phyloP scores from a whole-genome alignment of 2,888 invertebrate genomes.

The Ornithoptera priamus region DNA sequence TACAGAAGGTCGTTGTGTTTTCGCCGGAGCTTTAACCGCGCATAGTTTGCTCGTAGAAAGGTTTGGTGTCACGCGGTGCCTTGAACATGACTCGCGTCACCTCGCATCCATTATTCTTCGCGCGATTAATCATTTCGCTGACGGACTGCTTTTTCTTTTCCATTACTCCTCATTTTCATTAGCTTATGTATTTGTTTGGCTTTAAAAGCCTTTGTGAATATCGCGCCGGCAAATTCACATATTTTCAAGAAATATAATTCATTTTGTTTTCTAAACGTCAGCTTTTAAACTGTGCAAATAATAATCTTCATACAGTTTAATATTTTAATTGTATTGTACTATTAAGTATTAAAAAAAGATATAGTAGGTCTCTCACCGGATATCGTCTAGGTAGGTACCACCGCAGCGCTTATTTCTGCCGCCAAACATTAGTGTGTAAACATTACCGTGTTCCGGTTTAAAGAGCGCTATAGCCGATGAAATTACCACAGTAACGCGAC shows the following conservation, averaged over 20 bases:
- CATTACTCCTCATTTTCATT: conserved; percentile 58
- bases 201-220: conserved; percentile 43
- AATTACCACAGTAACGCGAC: too few relatives aligned
- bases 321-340: not conserved
- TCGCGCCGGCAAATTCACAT: not conserved
- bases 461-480: too few relatives aligned
- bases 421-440: too few relatives aligned
- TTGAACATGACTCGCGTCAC: conserved; percentile 61
- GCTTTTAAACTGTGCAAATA: not conserved
- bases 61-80: conserved; percentile 59
- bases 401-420: too few relatives aligned
- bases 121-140: conserved; percentile 68
- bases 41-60: conserved; percentile 19
- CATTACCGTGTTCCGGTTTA: too few relatives aligned
- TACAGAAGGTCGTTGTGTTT: not conserved
- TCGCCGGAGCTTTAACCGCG: not conserved
- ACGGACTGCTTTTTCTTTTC: conserved; percentile 48
- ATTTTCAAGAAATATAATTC: not conserved
- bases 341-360: too few relatives aligned
- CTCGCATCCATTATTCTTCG: conserved; percentile 51
- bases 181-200: conserved; percentile 45
- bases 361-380: too few relatives aligned
- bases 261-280: not conserved
- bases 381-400: too few relatives aligned
- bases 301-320: not conserved